Percentiles rank a stretch among this genome's conserved stretches.
phyloP scores from a whole-genome alignment of 2,888 invertebrate species.

The Drosophila mettleri region DNA sequence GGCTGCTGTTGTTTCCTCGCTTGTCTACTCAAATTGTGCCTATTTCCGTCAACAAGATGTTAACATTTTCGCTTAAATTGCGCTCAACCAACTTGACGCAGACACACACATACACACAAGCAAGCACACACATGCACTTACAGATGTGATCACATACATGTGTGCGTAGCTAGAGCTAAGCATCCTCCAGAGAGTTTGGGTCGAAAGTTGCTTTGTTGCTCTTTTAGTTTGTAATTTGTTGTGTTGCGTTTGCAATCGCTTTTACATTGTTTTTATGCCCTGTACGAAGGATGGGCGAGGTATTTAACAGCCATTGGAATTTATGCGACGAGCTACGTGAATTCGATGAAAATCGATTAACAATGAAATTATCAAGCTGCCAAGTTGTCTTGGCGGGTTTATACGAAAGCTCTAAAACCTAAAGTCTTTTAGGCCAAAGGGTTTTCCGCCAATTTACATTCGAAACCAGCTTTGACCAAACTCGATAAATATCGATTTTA shows the following conservation, averaged over 20 bases:
- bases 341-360: background rate
- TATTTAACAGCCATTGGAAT: background rate
- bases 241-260: slow-evolving; percentile 29
- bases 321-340: background rate
- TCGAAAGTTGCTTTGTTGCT: slow-evolving; percentile 23
- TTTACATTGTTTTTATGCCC: slow-evolving; percentile 38
- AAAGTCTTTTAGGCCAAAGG: too few species aligned
- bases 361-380: background rate
- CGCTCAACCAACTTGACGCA: slow-evolving; percentile 47
- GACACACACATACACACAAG: slow-evolving; percentile 7
- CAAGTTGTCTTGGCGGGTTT: background rate
- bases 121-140: background rate
- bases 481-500: background rate
- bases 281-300: background rate
- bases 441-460: background rate
- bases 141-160: slow-evolving; percentile 1
- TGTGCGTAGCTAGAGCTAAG: slow-evolving; percentile 13
- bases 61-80: slow-evolving; percentile 77
- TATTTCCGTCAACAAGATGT: slow-evolving; percentile 80
- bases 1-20: slow-evolving; percentile 51
- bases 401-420: background rate
- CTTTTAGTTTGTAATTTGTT: slow-evolving; percentile 48
- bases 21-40: slow-evolving; percentile 73
- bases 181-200: slow-evolving; percentile 33
- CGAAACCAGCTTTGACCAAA: background rate